Conservation (phyloP, 2,797 vertebrate genomes). For the Lophius americanus region DNA sequence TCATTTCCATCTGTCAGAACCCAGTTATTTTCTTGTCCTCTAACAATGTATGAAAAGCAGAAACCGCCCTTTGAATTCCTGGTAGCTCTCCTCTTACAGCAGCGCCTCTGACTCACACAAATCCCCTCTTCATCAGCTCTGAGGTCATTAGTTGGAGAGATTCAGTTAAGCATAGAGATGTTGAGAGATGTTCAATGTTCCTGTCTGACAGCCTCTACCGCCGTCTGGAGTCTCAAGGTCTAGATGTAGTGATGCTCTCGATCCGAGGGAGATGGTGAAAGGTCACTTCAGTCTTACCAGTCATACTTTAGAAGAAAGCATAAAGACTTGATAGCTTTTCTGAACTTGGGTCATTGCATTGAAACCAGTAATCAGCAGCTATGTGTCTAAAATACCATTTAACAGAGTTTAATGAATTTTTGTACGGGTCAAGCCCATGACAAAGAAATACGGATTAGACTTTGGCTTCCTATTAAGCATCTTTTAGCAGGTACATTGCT, state of each 20-base stretch:
- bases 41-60: constrained; percentile 2
- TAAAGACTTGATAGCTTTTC: constrained; percentile 6
- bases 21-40: constrained; percentile 16
- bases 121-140: constrained; percentile 45
- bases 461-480: too few relatives aligned
- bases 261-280: constrained; percentile 14
- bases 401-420: too few relatives aligned
- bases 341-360: constrained; percentile 15
- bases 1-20: constrained; percentile 13
- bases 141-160: constrained; percentile 46
- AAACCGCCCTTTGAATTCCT: constrained; percentile 25
- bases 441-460: too few relatives aligned
- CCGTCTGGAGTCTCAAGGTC: constrained; percentile 44
- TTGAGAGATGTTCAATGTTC: constrained; percentile 37
- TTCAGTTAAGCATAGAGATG: constrained; percentile 42
- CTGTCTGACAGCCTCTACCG: constrained; percentile 36
- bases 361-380: background rate
- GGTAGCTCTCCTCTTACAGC: constrained; percentile 22
- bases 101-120: constrained; percentile 37
- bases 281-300: constrained; percentile 20
- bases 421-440: too few relatives aligned
- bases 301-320: constrained; percentile 17
- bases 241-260: constrained; percentile 27
- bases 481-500: too few relatives aligned
- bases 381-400: background rate